phyloP scores from a whole-genome alignment of 2,888 invertebrate genomes.

The Cephus runcator region DNA sequence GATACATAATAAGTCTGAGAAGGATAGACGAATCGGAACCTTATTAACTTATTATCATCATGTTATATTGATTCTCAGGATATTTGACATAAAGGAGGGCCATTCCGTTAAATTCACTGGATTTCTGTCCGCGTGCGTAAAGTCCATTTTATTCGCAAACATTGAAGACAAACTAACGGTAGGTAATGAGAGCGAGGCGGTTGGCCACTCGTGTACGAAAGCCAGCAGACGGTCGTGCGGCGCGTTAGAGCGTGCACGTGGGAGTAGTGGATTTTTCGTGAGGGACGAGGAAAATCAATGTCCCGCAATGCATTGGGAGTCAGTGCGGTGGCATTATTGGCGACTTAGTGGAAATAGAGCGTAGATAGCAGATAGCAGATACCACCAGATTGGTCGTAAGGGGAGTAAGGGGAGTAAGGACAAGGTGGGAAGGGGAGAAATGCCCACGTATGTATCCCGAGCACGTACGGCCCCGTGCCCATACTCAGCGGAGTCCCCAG shows the following conservation, averaged over 20 bases:
- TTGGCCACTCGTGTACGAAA: too few species aligned
- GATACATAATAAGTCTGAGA: too few species aligned
- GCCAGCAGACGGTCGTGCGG: neutral
- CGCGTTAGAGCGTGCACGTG: neutral
- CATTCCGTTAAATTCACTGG: too few species aligned
- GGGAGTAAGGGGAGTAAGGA: constrained; percentile 24
- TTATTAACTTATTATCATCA: too few species aligned
- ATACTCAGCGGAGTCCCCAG: constrained; percentile 50
- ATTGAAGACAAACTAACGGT: too few species aligned
- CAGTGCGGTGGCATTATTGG: constrained; percentile 33
- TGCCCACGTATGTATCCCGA: constrained; percentile 58
- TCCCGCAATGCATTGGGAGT: neutral
- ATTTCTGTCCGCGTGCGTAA: too few species aligned
- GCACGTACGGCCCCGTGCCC: constrained; percentile 64
- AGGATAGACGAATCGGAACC: too few species aligned
- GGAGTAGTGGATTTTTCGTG: neutral
- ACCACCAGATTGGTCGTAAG: constrained; percentile 36
- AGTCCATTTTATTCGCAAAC: too few species aligned
- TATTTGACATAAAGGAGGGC: too few species aligned
- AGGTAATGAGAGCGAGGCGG: too few species aligned
- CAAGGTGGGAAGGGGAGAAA: constrained; percentile 42
- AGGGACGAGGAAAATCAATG: neutral
- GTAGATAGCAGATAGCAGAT: constrained; percentile 20
- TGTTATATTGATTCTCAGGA: too few species aligned
- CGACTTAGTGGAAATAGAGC: constrained; percentile 37